phyloP scores from a whole-genome alignment of 64 coral and sea anemone genomes.

The Porites australiensis region DNA sequence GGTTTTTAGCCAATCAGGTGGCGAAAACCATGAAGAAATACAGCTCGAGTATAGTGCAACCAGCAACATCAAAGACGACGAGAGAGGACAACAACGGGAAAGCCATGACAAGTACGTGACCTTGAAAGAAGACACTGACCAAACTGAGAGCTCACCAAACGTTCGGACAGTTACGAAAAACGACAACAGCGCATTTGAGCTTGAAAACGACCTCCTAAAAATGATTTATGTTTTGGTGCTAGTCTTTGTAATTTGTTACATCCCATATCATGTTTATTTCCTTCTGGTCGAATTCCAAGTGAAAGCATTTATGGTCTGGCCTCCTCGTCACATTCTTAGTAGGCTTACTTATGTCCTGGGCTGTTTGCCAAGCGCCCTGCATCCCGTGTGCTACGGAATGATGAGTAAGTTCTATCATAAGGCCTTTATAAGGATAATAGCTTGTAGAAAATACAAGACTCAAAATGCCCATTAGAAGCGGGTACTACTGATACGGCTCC shows the following conservation, averaged over 20 bases:
- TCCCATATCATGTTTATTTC: constrained; percentile 78
- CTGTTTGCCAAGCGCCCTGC: constrained; percentile 76
- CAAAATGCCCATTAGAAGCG: not conserved
- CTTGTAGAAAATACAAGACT: constrained; percentile 51
- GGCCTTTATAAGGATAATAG: constrained; percentile 75
- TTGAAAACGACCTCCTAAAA: constrained; percentile 80
- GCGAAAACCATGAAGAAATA: constrained; percentile 23
- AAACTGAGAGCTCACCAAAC: not conserved
- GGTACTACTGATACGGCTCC: no score
- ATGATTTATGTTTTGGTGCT: constrained; percentile 88
- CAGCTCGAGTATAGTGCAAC: not conserved
- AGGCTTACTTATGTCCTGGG: constrained; percentile 46
- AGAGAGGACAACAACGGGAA: not conserved
- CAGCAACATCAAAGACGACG: constrained; percentile 5
- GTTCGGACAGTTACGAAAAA: not conserved
- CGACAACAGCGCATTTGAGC: constrained; percentile 62
- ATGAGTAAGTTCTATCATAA: constrained; percentile 96
- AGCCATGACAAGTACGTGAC: not conserved
- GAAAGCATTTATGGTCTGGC: constrained; percentile 27
- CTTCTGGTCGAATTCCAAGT: constrained; percentile 71
- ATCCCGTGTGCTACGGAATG: constrained; percentile 92
- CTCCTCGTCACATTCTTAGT: constrained; percentile 31
- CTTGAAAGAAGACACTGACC: not conserved
- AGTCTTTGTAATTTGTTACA: constrained; percentile 74
- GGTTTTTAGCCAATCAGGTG: not conserved